phyloP scores from a whole-genome alignment of 2,113 vertebrate species.

The Tursiops truncatus region DNA sequence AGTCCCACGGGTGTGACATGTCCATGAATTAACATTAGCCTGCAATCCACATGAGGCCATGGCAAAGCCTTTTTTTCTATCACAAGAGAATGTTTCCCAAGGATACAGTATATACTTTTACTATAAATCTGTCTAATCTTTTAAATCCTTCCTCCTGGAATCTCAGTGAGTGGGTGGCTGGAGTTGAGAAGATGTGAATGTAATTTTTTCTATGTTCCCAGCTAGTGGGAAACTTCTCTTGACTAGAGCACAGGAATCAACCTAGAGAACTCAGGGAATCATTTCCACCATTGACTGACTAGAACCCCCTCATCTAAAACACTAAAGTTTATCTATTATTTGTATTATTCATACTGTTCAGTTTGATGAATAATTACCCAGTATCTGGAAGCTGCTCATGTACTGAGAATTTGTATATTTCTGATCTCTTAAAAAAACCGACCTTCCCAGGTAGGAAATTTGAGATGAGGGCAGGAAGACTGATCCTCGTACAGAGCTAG shows the following conservation, averaged over 20 bases:
- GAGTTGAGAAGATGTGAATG: neutral
- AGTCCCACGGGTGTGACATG: accelerated
- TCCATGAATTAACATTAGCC: neutral
- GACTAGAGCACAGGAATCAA: neutral
- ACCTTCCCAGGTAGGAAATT: neutral
- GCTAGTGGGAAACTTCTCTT: neutral
- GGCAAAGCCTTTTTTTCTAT: neutral
- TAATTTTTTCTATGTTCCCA: neutral
- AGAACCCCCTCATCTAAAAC: neutral
- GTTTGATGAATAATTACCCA: neutral
- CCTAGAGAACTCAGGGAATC: neutral
- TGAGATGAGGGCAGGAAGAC: neutral
- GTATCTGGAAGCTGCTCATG: neutral
- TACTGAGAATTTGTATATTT: neutral
- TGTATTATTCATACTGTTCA: neutral
- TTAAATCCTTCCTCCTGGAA: neutral
- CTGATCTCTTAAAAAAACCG: neutral
- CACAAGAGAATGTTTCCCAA: conserved; percentile 23
- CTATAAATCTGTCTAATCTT: conserved; percentile 40
- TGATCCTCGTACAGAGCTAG: neutral
- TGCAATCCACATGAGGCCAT: neutral
- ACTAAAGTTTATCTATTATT: neutral
- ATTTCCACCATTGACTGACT: neutral
- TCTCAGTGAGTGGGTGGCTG: conserved; percentile 35
- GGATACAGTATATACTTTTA: neutral